Conservation (phyloP, 2,888 invertebrate species). For the Drosophila mulleri region DNA sequence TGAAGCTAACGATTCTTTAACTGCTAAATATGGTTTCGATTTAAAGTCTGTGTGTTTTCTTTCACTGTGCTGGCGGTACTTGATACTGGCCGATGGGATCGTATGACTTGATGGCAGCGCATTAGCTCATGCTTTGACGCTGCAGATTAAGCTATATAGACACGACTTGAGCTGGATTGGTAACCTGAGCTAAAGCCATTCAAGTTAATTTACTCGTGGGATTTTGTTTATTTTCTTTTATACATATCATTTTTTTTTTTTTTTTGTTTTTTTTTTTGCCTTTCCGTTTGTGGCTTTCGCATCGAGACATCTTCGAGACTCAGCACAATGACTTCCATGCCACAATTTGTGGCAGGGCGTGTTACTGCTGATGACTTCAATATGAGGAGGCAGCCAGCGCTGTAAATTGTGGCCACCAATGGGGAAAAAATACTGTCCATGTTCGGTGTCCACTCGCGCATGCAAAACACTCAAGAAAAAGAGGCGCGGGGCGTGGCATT, state of each 20-base stretch:
- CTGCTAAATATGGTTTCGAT: conserved; percentile 1
- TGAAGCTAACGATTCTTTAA: neutral
- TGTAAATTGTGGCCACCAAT: conserved; percentile 27
- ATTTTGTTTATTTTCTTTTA: conserved; percentile 45
- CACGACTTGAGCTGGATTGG: conserved; percentile 22
- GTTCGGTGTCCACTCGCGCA: conserved; percentile 72
- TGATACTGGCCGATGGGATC: conserved; percentile 16
- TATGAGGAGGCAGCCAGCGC: conserved; percentile 35
- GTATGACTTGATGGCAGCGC: conserved; percentile 18
- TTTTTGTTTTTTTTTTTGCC: conserved; percentile 13
- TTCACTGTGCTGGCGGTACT: conserved; percentile 3
- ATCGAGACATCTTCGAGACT: conserved; percentile 51
- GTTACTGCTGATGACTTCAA: conserved; percentile 51
- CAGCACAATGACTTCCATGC: conserved; percentile 72
- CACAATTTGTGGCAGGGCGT: conserved; percentile 13
- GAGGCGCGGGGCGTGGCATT: conserved; percentile 37
- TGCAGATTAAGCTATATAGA: conserved; percentile 27
- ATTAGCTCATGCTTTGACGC: conserved; percentile 28
- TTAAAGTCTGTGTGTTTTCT: neutral
- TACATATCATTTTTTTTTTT: neutral
- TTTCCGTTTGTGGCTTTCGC: conserved; percentile 37
- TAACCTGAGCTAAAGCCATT: conserved; percentile 55
- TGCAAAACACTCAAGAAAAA: conserved; percentile 38
- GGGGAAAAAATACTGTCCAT: conserved; percentile 52
- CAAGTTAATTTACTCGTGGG: conserved; percentile 76